These are phyloP conservation scores for Penaeus chinensis DNA, from an alignment of 1,140 invertebrate species.

Conservation along the genomic window DNA sequence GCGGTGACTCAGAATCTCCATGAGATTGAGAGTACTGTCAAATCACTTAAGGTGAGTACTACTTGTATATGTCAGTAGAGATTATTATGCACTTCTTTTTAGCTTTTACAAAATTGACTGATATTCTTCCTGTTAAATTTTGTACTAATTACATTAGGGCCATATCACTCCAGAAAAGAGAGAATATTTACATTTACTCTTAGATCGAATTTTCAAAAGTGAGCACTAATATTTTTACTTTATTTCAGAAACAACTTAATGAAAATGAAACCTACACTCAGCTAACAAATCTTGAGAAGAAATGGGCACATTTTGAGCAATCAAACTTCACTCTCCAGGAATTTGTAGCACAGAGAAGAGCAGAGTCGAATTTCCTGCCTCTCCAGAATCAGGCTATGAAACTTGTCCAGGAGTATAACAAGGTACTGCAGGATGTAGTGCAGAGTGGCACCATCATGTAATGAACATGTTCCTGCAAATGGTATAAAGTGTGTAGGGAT, in stretches of 20 bases:
- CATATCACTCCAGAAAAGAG: no score
- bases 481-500: no score
- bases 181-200: background rate
- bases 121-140: no score
- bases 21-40: conserved; percentile 53
- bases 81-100: background rate
- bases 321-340: conserved; percentile 76
- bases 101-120: background rate
- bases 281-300: conserved; percentile 75
- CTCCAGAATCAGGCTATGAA: conserved; percentile 70
- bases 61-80: background rate
- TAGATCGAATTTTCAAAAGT: background rate
- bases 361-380: conserved; percentile 76
- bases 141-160: no score
- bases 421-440: conserved; percentile 55
- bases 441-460: conserved; percentile 47
- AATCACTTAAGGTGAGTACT: conserved; percentile 65
- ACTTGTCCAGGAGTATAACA: conserved; percentile 60
- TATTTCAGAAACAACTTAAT: conserved; percentile 73
- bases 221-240: conserved; percentile 26
- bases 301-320: conserved; percentile 76
- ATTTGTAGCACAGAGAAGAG: conserved; percentile 75
- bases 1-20: conserved; percentile 65
- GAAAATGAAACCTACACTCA: conserved; percentile 79
- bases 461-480: conserved; percentile 2